Evolutionary conservation across 2,797 vertebrate species (phyloP).

Genomic region (Alosa sapidissima): DNA sequence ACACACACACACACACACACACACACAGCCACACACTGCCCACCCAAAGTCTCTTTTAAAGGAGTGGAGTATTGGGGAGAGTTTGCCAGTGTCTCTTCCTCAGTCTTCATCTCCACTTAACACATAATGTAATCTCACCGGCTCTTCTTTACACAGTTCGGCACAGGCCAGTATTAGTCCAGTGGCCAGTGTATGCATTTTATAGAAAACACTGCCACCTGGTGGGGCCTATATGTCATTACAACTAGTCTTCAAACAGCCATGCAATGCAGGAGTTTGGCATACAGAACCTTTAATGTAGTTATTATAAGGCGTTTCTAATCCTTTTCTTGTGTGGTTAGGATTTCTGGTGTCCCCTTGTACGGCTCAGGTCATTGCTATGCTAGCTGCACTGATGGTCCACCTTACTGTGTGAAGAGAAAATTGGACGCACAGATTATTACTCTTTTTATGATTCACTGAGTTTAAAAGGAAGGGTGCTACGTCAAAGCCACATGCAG

Average conservation of each 20-base stretch:
- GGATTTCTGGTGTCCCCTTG: no score
- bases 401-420: neutral
- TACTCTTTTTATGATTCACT: neutral
- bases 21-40: no score
- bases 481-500: neutral
- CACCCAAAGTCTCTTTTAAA: neutral
- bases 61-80: neutral
- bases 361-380: no score
- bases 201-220: conserved; percentile 59
- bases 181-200: neutral
- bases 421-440: neutral
- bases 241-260: neutral
- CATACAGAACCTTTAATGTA: neutral
- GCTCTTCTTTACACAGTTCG: neutral
- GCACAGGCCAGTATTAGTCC: neutral
- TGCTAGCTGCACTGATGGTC: neutral
- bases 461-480: no score
- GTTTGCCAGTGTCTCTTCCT: neutral
- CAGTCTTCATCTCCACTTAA: neutral
- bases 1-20: no score
- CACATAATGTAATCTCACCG: neutral
- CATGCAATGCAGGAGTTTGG: neutral
- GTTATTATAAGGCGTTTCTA: neutral
- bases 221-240: conserved; percentile 50
- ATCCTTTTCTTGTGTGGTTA: neutral